A percentile compares a stretch with the other conserved stretches of the same genome.
phyloP scores from a whole-genome alignment of 23 tunicate species.

The Diplosoma virens region DNA sequence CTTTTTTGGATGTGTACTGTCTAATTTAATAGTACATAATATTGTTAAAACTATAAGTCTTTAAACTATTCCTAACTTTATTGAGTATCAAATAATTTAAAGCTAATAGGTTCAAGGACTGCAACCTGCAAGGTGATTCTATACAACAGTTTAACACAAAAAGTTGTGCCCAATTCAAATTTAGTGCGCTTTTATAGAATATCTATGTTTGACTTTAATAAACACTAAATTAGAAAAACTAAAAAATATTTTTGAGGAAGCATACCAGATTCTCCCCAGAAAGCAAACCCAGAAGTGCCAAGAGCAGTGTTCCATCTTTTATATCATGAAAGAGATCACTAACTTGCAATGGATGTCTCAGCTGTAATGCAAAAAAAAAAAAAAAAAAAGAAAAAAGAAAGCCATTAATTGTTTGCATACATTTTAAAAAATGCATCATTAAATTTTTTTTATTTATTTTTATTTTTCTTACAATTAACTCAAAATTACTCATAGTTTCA shows the following conservation, averaged over 20 bases:
- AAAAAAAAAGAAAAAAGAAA: neutral
- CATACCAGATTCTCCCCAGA: conserved; percentile 86
- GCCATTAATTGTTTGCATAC: neutral
- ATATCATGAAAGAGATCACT: conserved; percentile 68
- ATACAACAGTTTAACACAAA: no score
- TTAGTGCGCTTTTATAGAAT: neutral
- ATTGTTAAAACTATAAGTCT: no score
- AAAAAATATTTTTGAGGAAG: neutral
- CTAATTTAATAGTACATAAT: no score
- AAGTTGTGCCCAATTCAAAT: no score
- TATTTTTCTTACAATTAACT: no score
- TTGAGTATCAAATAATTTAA: no score
- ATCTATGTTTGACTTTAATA: neutral
- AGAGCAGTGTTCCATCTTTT: conserved; percentile 79
- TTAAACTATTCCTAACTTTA: no score
- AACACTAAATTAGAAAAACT: neutral
- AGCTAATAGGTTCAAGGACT: no score
- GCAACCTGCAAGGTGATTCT: neutral
- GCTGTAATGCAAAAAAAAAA: conserved; percentile 53
- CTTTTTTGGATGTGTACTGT: no score
- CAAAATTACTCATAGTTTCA: no score
- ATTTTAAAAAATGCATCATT: no score
- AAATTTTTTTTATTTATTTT: no score
- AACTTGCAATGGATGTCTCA: conserved; percentile 83
- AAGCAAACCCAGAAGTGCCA: conserved; percentile 63